phyloP scores from a whole-genome alignment of 2,113 vertebrate genomes.

The Burhinus bistriatus region DNA sequence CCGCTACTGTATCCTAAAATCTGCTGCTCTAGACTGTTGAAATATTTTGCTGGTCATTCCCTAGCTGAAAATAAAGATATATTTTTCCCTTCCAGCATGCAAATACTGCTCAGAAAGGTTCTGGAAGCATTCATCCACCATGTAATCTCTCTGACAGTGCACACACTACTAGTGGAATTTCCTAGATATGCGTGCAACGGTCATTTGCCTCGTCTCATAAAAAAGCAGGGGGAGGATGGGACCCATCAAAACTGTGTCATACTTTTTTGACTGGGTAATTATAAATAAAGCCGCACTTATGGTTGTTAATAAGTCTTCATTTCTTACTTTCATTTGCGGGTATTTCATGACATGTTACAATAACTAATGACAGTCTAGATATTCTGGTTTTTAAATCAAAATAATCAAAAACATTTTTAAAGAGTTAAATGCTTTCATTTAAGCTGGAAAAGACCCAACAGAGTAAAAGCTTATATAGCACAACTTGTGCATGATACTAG shows the following conservation, averaged over 20 bases:
- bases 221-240: background rate
- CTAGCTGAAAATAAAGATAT: background rate
- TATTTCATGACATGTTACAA: background rate
- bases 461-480: background rate
- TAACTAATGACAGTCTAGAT: background rate
- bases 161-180: background rate
- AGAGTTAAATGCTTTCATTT: constrained; percentile 20
- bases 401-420: background rate
- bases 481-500: background rate
- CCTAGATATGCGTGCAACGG: background rate
- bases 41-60: background rate
- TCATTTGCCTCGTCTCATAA: background rate
- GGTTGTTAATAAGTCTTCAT: background rate
- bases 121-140: background rate
- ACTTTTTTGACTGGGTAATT: background rate
- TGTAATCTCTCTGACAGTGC: background rate
- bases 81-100: background rate
- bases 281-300: background rate
- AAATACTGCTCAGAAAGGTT: background rate
- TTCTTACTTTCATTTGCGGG: background rate
- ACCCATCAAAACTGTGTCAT: background rate
- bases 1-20: background rate
- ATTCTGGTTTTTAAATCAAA: background rate
- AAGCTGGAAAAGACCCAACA: background rate
- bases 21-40: background rate